Conservation (phyloP, 53 echinoderm and acorn worm species). For the Henricia sp. region DNA sequence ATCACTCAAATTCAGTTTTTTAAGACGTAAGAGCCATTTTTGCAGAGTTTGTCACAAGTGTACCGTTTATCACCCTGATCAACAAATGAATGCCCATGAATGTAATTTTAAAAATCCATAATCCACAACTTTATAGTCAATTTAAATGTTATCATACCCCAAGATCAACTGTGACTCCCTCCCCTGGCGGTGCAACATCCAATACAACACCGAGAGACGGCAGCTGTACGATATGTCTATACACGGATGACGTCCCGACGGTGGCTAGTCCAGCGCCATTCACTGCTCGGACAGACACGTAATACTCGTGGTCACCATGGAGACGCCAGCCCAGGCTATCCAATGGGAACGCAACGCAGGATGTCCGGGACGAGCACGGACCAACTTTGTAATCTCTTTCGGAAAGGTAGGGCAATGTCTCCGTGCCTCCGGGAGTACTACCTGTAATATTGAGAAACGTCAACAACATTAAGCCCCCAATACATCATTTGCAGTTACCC, state of each 20-base stretch:
- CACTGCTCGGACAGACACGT: slow-evolving; percentile 56
- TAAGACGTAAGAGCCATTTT: too few species aligned
- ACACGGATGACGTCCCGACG: slow-evolving; percentile 29
- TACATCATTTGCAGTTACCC: too few species aligned
- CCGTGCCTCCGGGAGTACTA: slow-evolving; percentile 22
- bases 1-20: too few species aligned
- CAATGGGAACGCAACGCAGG: slow-evolving; percentile 49
- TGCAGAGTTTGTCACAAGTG: too few species aligned
- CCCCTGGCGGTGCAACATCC: slow-evolving; percentile 48
- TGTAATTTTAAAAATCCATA: too few species aligned
- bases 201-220: slow-evolving; percentile 62
- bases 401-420: slow-evolving; percentile 23
- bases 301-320: slow-evolving; percentile 61
- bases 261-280: slow-evolving; percentile 55
- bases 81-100: too few species aligned
- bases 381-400: neutral
- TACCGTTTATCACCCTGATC: too few species aligned
- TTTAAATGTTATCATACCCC: slow-evolving; percentile 46
- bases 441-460: slow-evolving; percentile 27
- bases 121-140: too few species aligned
- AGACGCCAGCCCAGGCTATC: slow-evolving; percentile 49
- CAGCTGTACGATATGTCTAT: slow-evolving; percentile 39
- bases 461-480: too few species aligned
- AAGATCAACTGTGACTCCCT: slow-evolving; percentile 10
- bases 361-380: slow-evolving; percentile 21